Conservation (phyloP, 2,888 invertebrate genomes). For the Eilema depressum region DNA sequence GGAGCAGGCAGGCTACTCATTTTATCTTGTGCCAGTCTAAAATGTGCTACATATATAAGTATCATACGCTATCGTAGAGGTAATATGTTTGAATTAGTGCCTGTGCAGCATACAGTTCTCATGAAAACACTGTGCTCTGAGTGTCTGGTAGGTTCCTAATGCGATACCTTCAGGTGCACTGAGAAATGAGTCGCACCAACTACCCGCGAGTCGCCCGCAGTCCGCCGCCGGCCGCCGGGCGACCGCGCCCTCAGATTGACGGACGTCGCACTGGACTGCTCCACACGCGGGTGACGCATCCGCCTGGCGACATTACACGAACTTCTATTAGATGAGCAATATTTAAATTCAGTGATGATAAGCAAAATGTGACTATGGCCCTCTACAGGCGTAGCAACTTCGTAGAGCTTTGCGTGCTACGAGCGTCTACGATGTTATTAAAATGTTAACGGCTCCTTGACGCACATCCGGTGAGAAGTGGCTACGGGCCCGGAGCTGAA, state of each 20-base stretch:
- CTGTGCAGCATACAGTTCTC: too few relatives aligned
- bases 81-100: neutral
- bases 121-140: too few relatives aligned
- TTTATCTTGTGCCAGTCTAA: too few relatives aligned
- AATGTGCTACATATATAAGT: too few relatives aligned
- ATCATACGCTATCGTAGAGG: neutral
- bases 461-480: conserved; percentile 39
- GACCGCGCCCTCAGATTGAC: too few relatives aligned
- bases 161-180: too few relatives aligned
- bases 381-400: conserved; percentile 1
- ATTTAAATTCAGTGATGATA: neutral
- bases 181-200: too few relatives aligned
- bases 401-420: conserved; percentile 23
- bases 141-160: too few relatives aligned
- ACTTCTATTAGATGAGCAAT: neutral
- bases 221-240: too few relatives aligned
- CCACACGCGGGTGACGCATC: neutral
- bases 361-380: neutral
- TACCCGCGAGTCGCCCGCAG: too few relatives aligned
- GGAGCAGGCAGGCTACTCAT: too few relatives aligned
- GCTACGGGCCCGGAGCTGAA: neutral
- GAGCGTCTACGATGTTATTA: conserved; percentile 28
- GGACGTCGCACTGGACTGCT: neutral
- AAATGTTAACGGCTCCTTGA: conserved; percentile 32
- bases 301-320: neutral